phyloP scores from a whole-genome alignment of 2,797 vertebrate genomes.

The Lophotriccus pileatus region DNA sequence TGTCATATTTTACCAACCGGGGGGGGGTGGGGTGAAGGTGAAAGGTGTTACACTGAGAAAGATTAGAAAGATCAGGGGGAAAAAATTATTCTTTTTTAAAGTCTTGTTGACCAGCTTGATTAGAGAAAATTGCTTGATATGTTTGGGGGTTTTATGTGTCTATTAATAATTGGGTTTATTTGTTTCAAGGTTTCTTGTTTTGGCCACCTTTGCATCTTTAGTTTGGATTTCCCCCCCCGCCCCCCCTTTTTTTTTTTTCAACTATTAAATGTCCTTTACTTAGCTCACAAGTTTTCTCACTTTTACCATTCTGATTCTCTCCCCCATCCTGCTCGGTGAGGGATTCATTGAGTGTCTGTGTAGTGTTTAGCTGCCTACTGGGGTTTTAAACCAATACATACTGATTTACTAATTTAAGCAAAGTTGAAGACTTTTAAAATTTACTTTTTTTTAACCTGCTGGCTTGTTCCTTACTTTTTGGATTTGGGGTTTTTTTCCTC shows the following conservation, averaged over 20 bases:
- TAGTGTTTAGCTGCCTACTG: neutral
- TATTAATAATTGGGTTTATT: neutral
- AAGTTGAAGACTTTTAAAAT: neutral
- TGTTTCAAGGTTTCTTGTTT: neutral
- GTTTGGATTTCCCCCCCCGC: neutral
- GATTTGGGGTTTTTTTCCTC: accelerated
- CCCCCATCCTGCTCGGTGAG: accelerated
- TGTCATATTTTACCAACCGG: neutral
- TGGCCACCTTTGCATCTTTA: neutral
- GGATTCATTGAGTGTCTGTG: neutral
- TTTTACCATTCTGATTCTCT: neutral
- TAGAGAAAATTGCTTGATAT: neutral
- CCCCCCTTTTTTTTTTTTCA: too few relatives aligned
- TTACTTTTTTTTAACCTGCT: neutral
- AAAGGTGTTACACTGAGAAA: neutral
- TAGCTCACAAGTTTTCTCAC: neutral
- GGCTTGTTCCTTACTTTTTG: neutral
- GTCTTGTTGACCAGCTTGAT: neutral
- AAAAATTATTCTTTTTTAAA: neutral
- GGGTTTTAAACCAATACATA: neutral
- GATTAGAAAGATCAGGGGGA: accelerated
- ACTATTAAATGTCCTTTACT: neutral
- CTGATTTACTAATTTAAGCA: neutral
- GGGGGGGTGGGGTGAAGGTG: neutral
- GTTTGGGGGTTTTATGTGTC: neutral